These are phyloP conservation scores for Pavo muticus DNA, from an alignment of 2,113 vertebrate genomes.

Conservation along the genomic window DNA sequence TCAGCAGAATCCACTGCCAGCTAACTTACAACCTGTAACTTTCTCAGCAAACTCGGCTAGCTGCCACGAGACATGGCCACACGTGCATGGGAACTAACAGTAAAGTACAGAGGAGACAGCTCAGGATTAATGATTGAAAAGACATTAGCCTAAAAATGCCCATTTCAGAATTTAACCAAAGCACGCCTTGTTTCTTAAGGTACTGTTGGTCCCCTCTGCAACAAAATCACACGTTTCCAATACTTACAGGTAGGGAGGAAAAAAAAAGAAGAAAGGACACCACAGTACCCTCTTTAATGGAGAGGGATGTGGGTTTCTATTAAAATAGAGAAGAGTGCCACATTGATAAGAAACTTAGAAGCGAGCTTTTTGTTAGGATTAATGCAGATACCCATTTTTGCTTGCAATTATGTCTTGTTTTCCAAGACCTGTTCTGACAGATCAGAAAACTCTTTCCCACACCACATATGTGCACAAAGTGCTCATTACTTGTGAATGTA, in stretches of 20 bases:
- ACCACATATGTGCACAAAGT: neutral
- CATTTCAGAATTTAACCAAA: neutral
- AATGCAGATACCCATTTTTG: neutral
- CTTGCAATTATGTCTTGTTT: neutral
- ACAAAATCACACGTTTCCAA: neutral
- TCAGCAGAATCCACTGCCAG: constrained; percentile 37
- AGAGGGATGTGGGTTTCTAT: neutral
- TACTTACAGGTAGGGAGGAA: neutral
- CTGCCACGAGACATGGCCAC: neutral
- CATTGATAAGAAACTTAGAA: neutral
- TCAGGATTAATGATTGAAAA: neutral
- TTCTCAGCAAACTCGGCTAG: constrained; percentile 15
- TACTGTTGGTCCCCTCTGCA: neutral
- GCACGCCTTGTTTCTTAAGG: neutral
- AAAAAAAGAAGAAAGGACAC: neutral
- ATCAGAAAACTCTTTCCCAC: neutral
- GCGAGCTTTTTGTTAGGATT: neutral
- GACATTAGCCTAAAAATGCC: neutral
- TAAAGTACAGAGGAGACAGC: neutral
- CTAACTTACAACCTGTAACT: neutral
- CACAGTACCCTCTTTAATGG: neutral
- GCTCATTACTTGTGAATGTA: neutral
- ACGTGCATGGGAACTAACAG: neutral
- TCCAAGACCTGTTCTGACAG: neutral
- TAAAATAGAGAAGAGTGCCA: neutral